Evolutionary conservation across 2,888 invertebrate species (phyloP).

Genomic region (Meta bourneti): DNA sequence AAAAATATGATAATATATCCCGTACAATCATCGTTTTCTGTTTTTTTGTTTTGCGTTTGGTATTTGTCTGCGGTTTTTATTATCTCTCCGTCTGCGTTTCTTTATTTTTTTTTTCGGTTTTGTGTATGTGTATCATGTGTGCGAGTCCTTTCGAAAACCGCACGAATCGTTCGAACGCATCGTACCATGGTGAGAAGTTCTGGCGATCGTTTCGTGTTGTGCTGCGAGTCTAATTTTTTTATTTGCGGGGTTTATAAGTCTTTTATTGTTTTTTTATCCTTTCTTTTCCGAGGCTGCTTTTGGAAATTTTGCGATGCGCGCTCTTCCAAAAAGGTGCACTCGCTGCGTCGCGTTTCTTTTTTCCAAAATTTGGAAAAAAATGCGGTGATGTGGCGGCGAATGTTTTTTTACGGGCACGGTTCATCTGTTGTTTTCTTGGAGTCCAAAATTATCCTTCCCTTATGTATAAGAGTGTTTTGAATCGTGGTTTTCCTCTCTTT

Average conservation of each 20-base stretch:
- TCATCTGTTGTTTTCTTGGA: not conserved
- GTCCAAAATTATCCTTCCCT: not conserved
- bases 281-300: not conserved
- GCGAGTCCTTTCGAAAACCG: slow-evolving; percentile 16
- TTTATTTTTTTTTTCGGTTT: not conserved
- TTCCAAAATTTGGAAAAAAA: not conserved
- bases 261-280: not conserved
- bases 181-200: slow-evolving; percentile 19
- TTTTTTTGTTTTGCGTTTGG: slow-evolving; percentile 5
- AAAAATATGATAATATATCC: slow-evolving; percentile 53
- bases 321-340: slow-evolving; percentile 36
- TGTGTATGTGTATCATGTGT: not conserved
- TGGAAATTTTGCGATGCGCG: slow-evolving; percentile 24
- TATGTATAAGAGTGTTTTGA: not conserved
- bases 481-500: not conserved
- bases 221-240: no score
- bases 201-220: no score
- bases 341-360: not conserved
- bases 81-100: not conserved
- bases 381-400: not conserved
- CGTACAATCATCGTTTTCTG: slow-evolving; percentile 13
- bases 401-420: not conserved
- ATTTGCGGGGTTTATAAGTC: not conserved
- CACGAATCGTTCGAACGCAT: slow-evolving; percentile 45
- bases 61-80: slow-evolving; percentile 24